Evolutionary conservation across 2,888 invertebrate species (phyloP).

Genomic region (Tinea semifulvella): DNA sequence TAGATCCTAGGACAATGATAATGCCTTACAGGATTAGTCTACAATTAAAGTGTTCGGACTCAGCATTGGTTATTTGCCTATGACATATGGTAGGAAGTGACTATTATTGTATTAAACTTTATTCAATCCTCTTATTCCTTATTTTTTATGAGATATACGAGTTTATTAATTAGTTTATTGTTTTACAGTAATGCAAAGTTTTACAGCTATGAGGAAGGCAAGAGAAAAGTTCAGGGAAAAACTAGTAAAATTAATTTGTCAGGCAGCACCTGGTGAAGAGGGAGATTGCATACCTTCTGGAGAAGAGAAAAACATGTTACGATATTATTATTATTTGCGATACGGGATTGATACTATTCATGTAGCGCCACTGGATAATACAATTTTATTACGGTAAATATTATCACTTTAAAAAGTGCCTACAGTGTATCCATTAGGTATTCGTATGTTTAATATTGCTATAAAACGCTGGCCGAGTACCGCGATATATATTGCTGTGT

Average conservation of each 20-base stretch:
- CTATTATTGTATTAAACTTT: too few relatives aligned
- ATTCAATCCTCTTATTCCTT: too few relatives aligned
- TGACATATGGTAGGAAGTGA: too few relatives aligned
- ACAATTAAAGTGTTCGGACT: too few relatives aligned
- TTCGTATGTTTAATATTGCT: too few relatives aligned
- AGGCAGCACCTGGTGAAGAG: constrained; percentile 54
- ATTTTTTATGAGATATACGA: too few relatives aligned
- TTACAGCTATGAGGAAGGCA: constrained; percentile 74
- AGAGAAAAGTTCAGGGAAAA: constrained; percentile 85
- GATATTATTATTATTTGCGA: constrained; percentile 91
- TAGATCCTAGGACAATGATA: too few relatives aligned
- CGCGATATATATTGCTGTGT: too few relatives aligned
- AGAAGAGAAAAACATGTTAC: constrained; percentile 73
- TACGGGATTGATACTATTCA: constrained; percentile 91
- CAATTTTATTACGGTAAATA: constrained; percentile 68
- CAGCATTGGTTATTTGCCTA: too few relatives aligned
- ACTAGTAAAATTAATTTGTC: constrained; percentile 78
- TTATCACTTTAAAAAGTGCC: not conserved
- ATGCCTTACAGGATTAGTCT: too few relatives aligned
- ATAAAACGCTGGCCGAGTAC: too few relatives aligned
- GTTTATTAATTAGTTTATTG: constrained; percentile 8
- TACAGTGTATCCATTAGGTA: too few relatives aligned
- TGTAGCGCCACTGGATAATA: constrained; percentile 83
- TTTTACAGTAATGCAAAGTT: constrained; percentile 68
- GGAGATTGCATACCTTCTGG: constrained; percentile 62